These are phyloP conservation scores for Brachyistius frenatus DNA, from an alignment of 2,113 vertebrate species.

Conservation along the genomic window DNA sequence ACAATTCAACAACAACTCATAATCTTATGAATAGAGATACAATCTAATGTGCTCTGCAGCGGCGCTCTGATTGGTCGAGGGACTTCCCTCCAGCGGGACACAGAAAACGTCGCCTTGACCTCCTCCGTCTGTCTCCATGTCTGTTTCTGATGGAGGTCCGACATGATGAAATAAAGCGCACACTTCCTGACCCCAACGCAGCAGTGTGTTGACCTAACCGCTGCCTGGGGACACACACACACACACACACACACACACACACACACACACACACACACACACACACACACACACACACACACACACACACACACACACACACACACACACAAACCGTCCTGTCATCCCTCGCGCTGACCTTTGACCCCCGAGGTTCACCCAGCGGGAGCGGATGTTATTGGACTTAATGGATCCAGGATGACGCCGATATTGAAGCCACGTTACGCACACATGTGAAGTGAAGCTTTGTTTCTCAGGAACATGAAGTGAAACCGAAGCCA, in stretches of 20 bases:
- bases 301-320: conserved; percentile 22
- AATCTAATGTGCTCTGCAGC: too few species aligned
- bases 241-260: conserved; percentile 18
- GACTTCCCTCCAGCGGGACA: too few species aligned
- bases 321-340: conserved; percentile 22
- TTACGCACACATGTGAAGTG: conserved; percentile 9
- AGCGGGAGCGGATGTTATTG: conserved; percentile 62
- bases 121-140: conserved; percentile 8
- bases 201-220: conserved; percentile 13
- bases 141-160: conserved; percentile 22
- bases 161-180: conserved; percentile 36
- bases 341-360: conserved; percentile 39
- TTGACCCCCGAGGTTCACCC: conserved; percentile 36
- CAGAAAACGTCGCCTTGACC: too few species aligned
- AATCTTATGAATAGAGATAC: too few species aligned
- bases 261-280: conserved; percentile 25
- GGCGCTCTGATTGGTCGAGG: too few species aligned
- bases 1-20: too few species aligned
- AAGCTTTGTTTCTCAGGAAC: neutral
- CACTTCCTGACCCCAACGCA: conserved; percentile 29
- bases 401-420: conserved; percentile 54
- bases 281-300: conserved; percentile 17
- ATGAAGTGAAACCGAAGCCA: conserved; percentile 12
- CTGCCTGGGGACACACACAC: conserved; percentile 9
- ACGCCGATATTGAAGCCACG: conserved; percentile 30